Base-by-base conservation (phyloP, 1,140 invertebrate species). In the Ostrea denselamellosa region DNA sequence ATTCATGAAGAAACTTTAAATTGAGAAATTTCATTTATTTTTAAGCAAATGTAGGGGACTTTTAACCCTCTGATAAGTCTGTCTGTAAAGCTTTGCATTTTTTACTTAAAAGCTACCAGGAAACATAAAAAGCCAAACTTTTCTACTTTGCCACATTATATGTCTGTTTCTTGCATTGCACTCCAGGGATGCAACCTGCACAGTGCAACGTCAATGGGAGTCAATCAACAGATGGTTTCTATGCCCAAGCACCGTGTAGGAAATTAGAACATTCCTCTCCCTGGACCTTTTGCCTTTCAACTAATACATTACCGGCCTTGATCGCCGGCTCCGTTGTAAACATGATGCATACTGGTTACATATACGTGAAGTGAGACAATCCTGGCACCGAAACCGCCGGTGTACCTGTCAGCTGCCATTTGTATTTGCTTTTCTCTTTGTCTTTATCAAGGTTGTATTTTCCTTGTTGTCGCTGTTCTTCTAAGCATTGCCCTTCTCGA, bases 241-340 rank as follows among this genome's bases (percentile, higher is more conserved):
- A 77, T 77, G 68, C 25, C 68, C 68, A 77, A 77, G 68, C 68
- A 77, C 68, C 8, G 22, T 77, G 25, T 25, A 77, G 68, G 28
- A 77, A 77, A 77, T 77, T 77, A 34, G 2, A 12, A 77, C 25
- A 77, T 77, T 77, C 68, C 68, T 28, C 12, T 77, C 22, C 68
- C 56, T 25, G 22, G 68, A 25, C 25, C 68, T 25, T 77, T 77
- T 77, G 68, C 9, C 68, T 77, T 77, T 77, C 68, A 77, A 77
- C 68, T 25, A 77, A 77, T 25, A 44, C 25, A 77, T 77, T 77
- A 77, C 68, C 68, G 68, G 68, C 68, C 68, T 77, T 77, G 68
- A 77, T 77, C 25, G 9, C 68, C 8, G 68, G 14, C 14, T 77
- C 25, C 25, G 25, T 28, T 77, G 68, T 77, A 28, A 28, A 77